phyloP scores from a whole-genome alignment of 2,888 invertebrate genomes.

The Ephialtes manifestator region DNA sequence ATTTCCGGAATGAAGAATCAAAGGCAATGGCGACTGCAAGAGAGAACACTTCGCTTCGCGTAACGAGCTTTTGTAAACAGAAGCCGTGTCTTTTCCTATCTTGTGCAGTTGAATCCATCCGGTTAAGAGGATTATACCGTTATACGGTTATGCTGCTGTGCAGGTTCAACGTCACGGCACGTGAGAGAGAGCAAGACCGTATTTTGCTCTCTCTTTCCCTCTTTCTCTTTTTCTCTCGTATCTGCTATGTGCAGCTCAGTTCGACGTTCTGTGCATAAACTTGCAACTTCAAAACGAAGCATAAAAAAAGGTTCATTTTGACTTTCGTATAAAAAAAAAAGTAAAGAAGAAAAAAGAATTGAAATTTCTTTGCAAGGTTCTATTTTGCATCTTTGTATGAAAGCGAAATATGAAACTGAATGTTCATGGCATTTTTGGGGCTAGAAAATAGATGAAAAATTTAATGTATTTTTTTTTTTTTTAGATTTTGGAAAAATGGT shows the following conservation, averaged over 20 bases:
- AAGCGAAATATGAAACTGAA: neutral
- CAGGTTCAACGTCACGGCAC: constrained; percentile 77
- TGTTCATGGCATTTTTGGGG: too few species aligned
- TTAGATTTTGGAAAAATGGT: too few species aligned
- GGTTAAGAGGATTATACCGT: constrained; percentile 77
- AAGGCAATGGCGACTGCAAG: constrained; percentile 17
- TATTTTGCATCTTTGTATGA: too few species aligned
- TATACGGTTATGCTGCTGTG: constrained; percentile 76
- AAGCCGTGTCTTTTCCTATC: constrained; percentile 64
- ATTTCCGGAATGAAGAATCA: constrained; percentile 42
- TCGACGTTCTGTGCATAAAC: constrained; percentile 4
- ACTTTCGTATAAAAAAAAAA: neutral
- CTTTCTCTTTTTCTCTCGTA: constrained; percentile 23
- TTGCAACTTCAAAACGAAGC: neutral
- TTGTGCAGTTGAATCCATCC: constrained; percentile 62
- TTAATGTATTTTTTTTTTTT: too few species aligned
- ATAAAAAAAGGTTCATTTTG: neutral
- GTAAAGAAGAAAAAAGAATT: neutral
- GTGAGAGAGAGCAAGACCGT: constrained; percentile 50
- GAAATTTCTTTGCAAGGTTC: neutral
- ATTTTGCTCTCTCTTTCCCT: constrained; percentile 18
- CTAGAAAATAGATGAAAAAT: too few species aligned
- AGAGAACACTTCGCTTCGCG: constrained; percentile 10
- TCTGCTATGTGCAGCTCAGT: neutral
- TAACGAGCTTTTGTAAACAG: constrained; percentile 68